Conservation (phyloP, 2,888 invertebrate species). For the Rugalucina vietnamica region DNA sequence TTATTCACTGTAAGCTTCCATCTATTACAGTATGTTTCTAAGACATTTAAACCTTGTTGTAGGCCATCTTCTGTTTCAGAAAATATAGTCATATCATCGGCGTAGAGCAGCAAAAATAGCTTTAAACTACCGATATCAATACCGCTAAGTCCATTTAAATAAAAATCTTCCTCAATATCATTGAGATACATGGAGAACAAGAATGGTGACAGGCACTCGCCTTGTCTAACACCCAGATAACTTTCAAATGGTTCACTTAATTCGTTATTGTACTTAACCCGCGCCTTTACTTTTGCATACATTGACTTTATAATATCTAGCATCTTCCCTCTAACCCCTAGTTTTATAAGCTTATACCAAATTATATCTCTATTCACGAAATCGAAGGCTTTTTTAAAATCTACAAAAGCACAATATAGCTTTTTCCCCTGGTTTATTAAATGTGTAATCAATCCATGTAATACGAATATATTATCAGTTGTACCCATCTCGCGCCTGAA, state of each 20-base stretch:
- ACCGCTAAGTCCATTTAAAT: background rate
- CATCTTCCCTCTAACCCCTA: slow-evolving; percentile 19
- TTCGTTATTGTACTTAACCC: background rate
- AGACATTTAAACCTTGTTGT: too few species aligned
- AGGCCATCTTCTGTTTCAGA: too few species aligned
- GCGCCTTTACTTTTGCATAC: slow-evolving; percentile 22
- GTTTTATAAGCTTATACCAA: slow-evolving; percentile 29
- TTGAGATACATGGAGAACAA: slow-evolving; percentile 18
- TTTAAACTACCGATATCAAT: background rate
- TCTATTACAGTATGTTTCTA: too few species aligned
- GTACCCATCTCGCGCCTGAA: slow-evolving; percentile 24
- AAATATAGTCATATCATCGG: too few species aligned
- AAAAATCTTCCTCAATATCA: slow-evolving; percentile 1
- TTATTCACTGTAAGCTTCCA: too few species aligned
- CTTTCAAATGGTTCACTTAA: slow-evolving; percentile 12
- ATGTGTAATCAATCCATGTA: slow-evolving; percentile 24
- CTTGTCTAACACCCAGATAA: slow-evolving; percentile 29
- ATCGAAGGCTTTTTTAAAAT: slow-evolving; percentile 36
- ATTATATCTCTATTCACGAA: slow-evolving; percentile 16
- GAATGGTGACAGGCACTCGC: slow-evolving; percentile 34
- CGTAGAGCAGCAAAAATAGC: background rate
- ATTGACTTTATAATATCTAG: slow-evolving; percentile 21
- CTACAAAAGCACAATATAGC: slow-evolving; percentile 21
- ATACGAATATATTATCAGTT: slow-evolving; percentile 28
- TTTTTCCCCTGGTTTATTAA: background rate